Evolutionary conservation across 1,140 invertebrate genomes (phyloP).

Genomic region (Drosophila jambulina): DNA sequence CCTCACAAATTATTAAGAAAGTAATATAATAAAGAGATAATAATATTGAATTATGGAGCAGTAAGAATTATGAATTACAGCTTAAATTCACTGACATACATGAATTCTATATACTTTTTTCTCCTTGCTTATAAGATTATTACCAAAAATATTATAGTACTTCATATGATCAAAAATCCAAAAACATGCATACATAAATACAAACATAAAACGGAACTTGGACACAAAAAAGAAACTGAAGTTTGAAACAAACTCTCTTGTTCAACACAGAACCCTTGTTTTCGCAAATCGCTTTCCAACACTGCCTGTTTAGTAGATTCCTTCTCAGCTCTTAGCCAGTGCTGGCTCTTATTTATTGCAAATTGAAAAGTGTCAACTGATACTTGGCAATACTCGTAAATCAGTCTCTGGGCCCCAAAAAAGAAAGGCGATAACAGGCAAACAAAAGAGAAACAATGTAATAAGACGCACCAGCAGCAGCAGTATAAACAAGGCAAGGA

Average conservation of each 20-base stretch:
- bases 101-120: no score
- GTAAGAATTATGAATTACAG: no score
- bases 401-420: constrained; percentile 32
- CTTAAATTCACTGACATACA: no score
- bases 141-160: no score
- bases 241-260: background rate
- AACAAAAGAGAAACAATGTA: constrained; percentile 25
- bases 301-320: constrained; percentile 13
- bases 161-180: background rate
- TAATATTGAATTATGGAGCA: background rate
- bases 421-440: constrained; percentile 34
- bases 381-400: constrained; percentile 55
- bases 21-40: background rate
- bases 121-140: no score
- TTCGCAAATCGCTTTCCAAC: constrained; percentile 17
- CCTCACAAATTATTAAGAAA: background rate
- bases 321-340: background rate
- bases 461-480: constrained; percentile 21
- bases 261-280: background rate
- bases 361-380: constrained; percentile 67
- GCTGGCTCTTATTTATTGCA: constrained; percentile 66
- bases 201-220: no score
- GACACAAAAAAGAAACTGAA: background rate
- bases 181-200: background rate
- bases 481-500: constrained; percentile 44